phyloP scores from a whole-genome alignment of 2,888 invertebrate genomes.

The Tiliacea aurago region DNA sequence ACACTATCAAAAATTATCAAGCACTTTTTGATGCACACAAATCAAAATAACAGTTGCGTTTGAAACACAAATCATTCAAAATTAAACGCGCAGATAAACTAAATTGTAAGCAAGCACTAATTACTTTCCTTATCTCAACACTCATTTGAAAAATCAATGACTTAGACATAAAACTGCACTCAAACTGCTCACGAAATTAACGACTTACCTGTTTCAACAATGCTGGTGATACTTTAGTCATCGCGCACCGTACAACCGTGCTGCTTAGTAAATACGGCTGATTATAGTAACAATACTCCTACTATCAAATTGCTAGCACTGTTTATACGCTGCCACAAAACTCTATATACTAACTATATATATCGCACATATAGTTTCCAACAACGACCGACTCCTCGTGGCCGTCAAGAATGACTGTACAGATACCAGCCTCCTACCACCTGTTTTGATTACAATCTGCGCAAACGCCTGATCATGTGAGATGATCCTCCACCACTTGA shows the following conservation, averaged over 20 bases:
- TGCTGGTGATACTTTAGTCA: conserved; percentile 78
- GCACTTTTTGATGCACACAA: neutral
- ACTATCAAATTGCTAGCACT: conserved; percentile 35
- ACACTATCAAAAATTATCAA: neutral
- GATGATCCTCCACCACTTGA: conserved; percentile 57
- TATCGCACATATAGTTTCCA: conserved; percentile 40
- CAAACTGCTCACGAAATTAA: conserved; percentile 17
- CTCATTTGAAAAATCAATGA: conserved; percentile 26
- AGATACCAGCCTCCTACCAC: conserved; percentile 61
- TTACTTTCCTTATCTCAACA: conserved; percentile 16
- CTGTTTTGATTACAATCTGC: conserved; percentile 70
- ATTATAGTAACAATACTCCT: conserved; percentile 42
- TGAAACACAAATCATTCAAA: neutral
- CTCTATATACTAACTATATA: neutral
- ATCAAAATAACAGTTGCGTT: conserved; percentile 5
- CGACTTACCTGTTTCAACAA: conserved; percentile 81
- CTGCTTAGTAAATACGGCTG: conserved; percentile 31
- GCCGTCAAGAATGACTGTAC: conserved; percentile 72
- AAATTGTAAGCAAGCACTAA: conserved; percentile 13
- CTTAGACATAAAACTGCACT: conserved; percentile 19
- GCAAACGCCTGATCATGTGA: conserved; percentile 73
- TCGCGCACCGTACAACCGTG: conserved; percentile 45
- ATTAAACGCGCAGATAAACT: neutral
- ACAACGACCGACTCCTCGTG: conserved; percentile 66
- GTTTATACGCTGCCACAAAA: conserved; percentile 37